phyloP scores from a whole-genome alignment of 1,140 invertebrate genomes.

The Leptinotarsa texana region DNA sequence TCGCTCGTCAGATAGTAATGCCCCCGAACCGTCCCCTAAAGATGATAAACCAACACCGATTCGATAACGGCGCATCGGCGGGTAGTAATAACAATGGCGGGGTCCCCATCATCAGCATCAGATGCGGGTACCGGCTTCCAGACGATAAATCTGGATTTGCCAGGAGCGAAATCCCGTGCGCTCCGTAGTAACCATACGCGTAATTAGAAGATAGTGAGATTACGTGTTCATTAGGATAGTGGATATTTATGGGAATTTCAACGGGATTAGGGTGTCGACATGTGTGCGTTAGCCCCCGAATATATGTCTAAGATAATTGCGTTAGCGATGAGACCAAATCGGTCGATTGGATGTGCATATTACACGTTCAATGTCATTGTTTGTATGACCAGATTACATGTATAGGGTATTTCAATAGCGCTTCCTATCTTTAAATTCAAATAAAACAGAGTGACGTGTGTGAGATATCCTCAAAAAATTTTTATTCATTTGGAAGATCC shows the following conservation, averaged over 20 bases:
- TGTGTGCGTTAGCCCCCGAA: constrained; percentile 9
- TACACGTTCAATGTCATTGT: too few species aligned
- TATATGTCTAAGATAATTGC: constrained; percentile 15
- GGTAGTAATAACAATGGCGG: constrained; percentile 11
- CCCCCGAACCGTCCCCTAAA: background rate
- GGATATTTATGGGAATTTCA: constrained; percentile 44
- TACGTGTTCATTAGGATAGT: constrained; percentile 48
- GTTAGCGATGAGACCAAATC: background rate
- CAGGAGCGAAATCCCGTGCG: constrained; percentile 35
- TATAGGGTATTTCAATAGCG: too few species aligned
- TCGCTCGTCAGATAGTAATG: too few species aligned
- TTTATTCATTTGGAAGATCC: too few species aligned
- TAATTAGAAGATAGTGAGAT: constrained; percentile 46
- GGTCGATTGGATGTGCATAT: background rate
- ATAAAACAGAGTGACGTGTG: too few species aligned
- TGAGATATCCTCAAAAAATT: too few species aligned
- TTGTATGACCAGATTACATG: too few species aligned
- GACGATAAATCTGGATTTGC: constrained; percentile 38
- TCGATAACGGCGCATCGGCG: background rate
- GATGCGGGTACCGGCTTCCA: constrained; percentile 38
- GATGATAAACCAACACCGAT: background rate
- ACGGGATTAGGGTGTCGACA: constrained; percentile 42
- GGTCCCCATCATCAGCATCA: constrained; percentile 16
- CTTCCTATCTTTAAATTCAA: too few species aligned
- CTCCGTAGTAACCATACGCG: constrained; percentile 26